Evolutionary conservation across 2,113 vertebrate species (phyloP).

Genomic region (Eolophus roseicapilla): DNA sequence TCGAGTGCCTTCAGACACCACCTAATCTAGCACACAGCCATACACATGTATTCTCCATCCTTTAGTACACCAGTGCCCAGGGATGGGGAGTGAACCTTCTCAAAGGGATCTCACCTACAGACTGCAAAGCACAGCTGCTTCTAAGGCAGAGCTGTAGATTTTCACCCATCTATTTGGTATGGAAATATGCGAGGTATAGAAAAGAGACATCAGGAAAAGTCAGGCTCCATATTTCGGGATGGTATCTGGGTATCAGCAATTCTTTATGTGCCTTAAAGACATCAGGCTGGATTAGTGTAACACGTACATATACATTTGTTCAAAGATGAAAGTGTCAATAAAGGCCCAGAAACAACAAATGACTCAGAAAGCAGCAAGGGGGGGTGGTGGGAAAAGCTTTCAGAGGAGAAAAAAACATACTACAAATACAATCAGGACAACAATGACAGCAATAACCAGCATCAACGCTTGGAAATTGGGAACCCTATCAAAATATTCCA

Average conservation of each 20-base stretch:
- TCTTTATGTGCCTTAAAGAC: background rate
- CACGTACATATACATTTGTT: background rate
- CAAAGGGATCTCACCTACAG: background rate
- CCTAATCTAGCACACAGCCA: background rate
- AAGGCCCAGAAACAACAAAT: constrained; percentile 14
- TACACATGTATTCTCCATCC: background rate
- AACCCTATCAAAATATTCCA: constrained; percentile 49
- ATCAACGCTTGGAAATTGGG: constrained; percentile 14
- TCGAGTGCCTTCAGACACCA: background rate
- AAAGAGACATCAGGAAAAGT: background rate
- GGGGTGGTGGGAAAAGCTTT: background rate
- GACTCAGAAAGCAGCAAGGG: background rate
- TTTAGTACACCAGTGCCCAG: background rate
- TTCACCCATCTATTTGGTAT: background rate
- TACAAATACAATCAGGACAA: constrained; percentile 5
- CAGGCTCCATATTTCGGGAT: background rate
- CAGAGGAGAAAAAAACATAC: background rate
- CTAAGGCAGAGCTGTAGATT: background rate
- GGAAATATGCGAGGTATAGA: background rate
- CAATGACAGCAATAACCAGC: constrained; percentile 5
- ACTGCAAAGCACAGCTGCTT: accelerated
- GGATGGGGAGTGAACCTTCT: background rate
- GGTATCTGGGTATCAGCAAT: background rate
- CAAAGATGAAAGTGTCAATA: background rate
- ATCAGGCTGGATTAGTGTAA: background rate